phyloP scores from a whole-genome alignment of 2,113 vertebrate genomes.

The Halichoerus grypus region DNA sequence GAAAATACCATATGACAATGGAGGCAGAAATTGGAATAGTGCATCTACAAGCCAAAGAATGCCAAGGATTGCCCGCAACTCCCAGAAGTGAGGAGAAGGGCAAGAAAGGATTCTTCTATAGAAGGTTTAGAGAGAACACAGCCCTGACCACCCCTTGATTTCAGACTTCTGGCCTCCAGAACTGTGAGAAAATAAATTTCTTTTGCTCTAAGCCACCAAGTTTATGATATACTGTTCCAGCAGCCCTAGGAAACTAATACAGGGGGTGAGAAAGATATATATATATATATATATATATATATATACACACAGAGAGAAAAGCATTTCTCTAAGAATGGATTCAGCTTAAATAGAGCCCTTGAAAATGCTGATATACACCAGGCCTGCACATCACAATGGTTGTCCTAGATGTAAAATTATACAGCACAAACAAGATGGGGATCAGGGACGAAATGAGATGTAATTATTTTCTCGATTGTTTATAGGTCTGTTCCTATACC shows the following conservation, averaged over 20 bases:
- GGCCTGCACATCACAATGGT: neutral
- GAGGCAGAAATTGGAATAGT: neutral
- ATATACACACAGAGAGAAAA: neutral
- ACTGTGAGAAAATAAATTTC: neutral
- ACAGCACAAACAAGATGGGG: neutral
- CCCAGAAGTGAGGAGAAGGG: neutral
- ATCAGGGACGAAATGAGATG: neutral
- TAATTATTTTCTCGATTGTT: neutral
- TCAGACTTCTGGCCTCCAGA: neutral
- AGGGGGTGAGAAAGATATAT: neutral
- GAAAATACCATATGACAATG: rapidly evolving
- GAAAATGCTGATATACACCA: neutral
- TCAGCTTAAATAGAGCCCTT: neutral
- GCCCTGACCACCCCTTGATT: neutral
- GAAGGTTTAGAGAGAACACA: neutral
- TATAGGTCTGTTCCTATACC: neutral
- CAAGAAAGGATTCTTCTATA: too few species aligned
- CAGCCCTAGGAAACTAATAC: neutral
- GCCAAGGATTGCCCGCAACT: neutral
- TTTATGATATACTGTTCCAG: neutral
- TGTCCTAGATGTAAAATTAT: neutral
- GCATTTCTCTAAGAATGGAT: neutral
- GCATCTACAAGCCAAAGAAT: neutral
- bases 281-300: neutral
- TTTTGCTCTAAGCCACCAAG: neutral